Base-by-base conservation (phyloP, 2,888 invertebrate species). In the Cosmia trapezina region DNA sequence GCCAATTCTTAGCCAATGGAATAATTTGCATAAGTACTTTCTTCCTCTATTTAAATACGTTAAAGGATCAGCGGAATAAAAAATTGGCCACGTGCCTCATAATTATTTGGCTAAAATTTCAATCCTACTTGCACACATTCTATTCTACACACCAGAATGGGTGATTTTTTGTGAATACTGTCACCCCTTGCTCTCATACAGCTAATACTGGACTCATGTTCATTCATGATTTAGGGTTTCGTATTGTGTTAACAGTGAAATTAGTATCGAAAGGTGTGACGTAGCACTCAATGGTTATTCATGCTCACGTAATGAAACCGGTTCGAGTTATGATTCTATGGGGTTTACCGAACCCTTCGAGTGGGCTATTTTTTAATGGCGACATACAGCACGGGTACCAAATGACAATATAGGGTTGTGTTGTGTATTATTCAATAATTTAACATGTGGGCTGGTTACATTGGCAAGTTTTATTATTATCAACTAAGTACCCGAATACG, bases 201-300 rank as follows among this genome's bases (percentile, higher is more conserved):
- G 83, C 87, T 92, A 91, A 92, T 91, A 86, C 89, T 83, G 80
- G 87, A 86, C 91, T 94, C 93, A 92, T 94, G 93, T 94, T 93
- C 93, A 94, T 94, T 94, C 94, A 94, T 94, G 92, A 93, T 93
- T 91, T 91, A 92, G 92, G 94, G 94, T 89, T 85, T 78, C 78
- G 89, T 90, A 93, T 94, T 94, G 93, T 94, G 91, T 93, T 93
- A 93, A 92, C 91, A 93, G 88, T 85, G 86, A 94, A 94, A 95
- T 96, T 95, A 95, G 94, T 93, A 92, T 89, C 88, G 91, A 94
- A 95, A 95, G 96, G 96, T 96, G 96, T 91, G 91, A 93, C 86
- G 89, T 92, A 93, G 90, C 90, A 91, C 94, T 93, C 92, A 81
- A 92, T 87, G 86, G 84, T 89, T 91, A 94, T 94, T 94, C 93